Evolutionary conservation across 2,888 invertebrate species (phyloP), one percentile per base, ranked within the genome.

Genomic region (Tuta absoluta): DNA sequence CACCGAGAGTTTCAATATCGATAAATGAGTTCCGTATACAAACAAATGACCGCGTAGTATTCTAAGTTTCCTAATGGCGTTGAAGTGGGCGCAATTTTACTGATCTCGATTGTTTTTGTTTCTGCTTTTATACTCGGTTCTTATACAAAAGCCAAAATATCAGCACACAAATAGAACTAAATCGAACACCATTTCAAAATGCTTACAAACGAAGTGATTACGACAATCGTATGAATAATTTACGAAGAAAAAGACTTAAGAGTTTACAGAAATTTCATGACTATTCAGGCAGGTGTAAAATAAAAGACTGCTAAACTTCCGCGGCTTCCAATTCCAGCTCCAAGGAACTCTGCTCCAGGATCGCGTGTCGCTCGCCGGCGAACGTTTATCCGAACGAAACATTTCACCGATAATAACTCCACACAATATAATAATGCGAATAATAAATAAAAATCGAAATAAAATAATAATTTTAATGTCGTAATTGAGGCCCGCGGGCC

Each of bases 371-470:
- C 76, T 80, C 76, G 75, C 73, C 79, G 75, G 72, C 79, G 75
- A 86, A 72, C 91, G 89, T 91, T 91, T 91, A 91, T 89, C 91
- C 85, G 86, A 90, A 91, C 91, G 91, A 91, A 91, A 87, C 91
- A 89, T 91, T 91, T 91, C 91, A 84, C 89, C 90, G 89, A 91
- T 91, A 91, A 91, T 91, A 89, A 91, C 90, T 89, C 90, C 87
- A 89, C 90, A 90, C 89, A 91, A 91, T 91, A 91, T 91, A 91
- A 91, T 91, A 91, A 91, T 91, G 89, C 91, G 90, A 91, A 91
- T 91, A 91, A 91, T 91, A 91, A 90, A 90, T 90, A 91, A 91
- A 91, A 91, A 90, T 88, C 85, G 85, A 91, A 91, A 90, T 90
- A 91, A 90, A 91, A 90, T 91, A 88, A 89, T 89, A 91, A 89